A percentile compares a stretch with the other conserved stretches of the same genome.
Conservation (phyloP, 2,888 invertebrate genomes). For the Sicus ferrugineus region DNA sequence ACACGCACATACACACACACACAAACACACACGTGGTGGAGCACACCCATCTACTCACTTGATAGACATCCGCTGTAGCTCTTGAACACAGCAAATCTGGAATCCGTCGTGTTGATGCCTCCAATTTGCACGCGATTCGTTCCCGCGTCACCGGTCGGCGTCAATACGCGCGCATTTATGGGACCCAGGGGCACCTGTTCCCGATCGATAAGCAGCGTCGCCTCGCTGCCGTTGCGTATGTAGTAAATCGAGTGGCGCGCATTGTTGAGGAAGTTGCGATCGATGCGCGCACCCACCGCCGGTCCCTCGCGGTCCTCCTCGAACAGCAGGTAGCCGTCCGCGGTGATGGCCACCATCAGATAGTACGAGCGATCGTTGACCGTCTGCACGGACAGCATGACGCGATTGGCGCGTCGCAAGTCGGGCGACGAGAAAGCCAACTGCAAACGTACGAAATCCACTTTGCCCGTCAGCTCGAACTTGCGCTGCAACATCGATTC, state of each 20-base stretch:
- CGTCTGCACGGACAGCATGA: conserved; percentile 81
- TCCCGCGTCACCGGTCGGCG: conserved; percentile 72
- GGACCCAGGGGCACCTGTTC: conserved; percentile 76
- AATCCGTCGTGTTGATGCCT: conserved; percentile 84
- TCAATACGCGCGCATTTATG: conserved; percentile 74
- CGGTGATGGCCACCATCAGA: conserved; percentile 80
- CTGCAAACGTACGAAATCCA: conserved; percentile 82
- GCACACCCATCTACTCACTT: conserved; percentile 70
- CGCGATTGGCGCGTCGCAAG: conserved; percentile 79
- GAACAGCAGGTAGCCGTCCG: conserved; percentile 83
- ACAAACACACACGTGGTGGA: too few relatives aligned
- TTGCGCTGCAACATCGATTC: conserved; percentile 83
- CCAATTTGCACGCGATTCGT: conserved; percentile 87
- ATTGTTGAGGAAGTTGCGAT: conserved; percentile 82
- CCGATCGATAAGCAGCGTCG: conserved; percentile 78
- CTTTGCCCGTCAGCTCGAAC: conserved; percentile 73
- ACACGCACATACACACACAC: conserved; percentile 18
- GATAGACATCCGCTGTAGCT: conserved; percentile 90
- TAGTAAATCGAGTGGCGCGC: conserved; percentile 78
- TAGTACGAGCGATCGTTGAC: conserved; percentile 86
- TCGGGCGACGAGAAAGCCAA: conserved; percentile 87
- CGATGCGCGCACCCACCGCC: conserved; percentile 74
- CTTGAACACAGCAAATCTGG: conserved; percentile 81
- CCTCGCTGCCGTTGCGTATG: conserved; percentile 75
- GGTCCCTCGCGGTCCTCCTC: conserved; percentile 83